Base-by-base conservation (phyloP, 2,797 vertebrate genomes). In the Gobionotothen gibberifrons region DNA sequence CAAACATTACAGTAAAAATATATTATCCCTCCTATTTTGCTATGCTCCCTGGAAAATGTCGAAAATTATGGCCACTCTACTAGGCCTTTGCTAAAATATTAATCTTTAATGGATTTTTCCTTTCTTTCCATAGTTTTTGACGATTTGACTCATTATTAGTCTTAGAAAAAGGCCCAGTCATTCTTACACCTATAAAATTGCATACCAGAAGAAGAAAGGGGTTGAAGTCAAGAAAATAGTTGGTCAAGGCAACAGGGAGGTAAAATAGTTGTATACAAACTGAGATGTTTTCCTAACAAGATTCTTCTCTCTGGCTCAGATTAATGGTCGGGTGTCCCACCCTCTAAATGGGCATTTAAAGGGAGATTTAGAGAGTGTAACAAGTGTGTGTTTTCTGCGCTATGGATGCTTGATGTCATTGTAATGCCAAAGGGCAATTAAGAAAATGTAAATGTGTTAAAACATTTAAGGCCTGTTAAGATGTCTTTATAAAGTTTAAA, bases 181-280 rank as follows among this genome's bases (percentile, higher is more conserved):
- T 71, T 40, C 36, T 72, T 58, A 55, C 60, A 67, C 32, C 53
- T 73, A 54, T 11, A 59, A 73, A 67, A 69, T 76, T 79, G 73
- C 68, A 79, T 72, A 79, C 78, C 63, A 79, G 52, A 74, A 54
- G 75, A 73, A 65, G 59, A 69, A 68, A 68, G 55, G 64, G 72
- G 32, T 69, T 9, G 12, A 73, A 66, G 56, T 64, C 26, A 26
- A 47, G 53, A 71, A 68, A 56, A 77, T 54, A 59, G 42, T 44
- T 78, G 65, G 39, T 75, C 71, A 76, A 80, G 67, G 71, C 74
- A 78, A 81, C 39, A 12, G 60, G 52, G 67, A 80, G 57, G 46
- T 78, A 48, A 75, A 57, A 52, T 78, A 44, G 32, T 56, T 78
- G 46, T 66, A 43, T 64, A 74, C 22, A 72, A 82, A 79, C 53